Percentiles rank a stretch among this genome's conserved stretches.
These are phyloP conservation scores for Platysteira castanea DNA, from an alignment of 2,113 vertebrate species.

Conservation along the genomic window DNA sequence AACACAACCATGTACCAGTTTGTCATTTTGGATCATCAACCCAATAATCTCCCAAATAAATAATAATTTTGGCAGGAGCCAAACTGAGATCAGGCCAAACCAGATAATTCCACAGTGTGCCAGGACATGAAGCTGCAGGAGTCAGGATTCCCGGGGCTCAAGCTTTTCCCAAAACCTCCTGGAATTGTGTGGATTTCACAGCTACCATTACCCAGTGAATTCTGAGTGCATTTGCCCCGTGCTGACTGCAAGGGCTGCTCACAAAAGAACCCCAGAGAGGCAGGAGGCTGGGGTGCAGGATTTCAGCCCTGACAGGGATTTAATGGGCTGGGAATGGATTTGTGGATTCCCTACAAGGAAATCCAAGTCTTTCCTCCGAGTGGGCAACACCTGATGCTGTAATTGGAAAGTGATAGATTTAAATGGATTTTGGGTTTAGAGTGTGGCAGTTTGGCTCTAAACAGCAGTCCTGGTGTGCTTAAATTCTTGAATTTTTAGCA, in stretches of 20 bases:
- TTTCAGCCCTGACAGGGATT: constrained; percentile 47
- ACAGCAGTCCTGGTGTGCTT: neutral
- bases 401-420: constrained; percentile 8
- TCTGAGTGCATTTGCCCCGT: constrained; percentile 18
- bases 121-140: neutral
- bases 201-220: constrained; percentile 51
- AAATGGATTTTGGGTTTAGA: neutral
- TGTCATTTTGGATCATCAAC: neutral
- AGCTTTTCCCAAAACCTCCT: neutral
- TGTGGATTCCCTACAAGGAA: constrained; percentile 52
- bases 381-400: constrained; percentile 56
- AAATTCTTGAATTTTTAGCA: neutral
- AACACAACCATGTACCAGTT: neutral
- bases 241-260: neutral
- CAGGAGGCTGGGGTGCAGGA: constrained; percentile 37
- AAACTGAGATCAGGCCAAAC: neutral
- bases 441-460: neutral
- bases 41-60: neutral
- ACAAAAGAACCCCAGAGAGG: constrained; percentile 70
- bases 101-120: neutral
- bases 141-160: constrained; percentile 1
- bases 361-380: constrained; percentile 20
- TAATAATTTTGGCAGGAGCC: neutral
- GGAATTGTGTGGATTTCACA: constrained; percentile 28
- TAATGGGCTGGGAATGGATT: constrained; percentile 56